Evolutionary conservation across 2,797 vertebrate species (phyloP).

Genomic region (Coreius guichenoti): DNA sequence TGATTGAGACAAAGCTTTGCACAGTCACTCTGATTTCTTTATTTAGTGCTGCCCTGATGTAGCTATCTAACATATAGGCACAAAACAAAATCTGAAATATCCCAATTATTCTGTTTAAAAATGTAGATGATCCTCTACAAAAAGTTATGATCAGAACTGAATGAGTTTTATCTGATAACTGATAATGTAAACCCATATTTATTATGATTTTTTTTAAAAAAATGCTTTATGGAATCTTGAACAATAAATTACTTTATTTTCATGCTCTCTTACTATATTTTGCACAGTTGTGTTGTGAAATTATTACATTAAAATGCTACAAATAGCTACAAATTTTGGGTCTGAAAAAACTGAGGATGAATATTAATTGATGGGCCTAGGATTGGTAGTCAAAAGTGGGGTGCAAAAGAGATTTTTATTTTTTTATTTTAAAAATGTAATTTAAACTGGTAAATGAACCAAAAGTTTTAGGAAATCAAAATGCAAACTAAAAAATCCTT

Average conservation of each 20-base stretch:
- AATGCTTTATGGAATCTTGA: neutral
- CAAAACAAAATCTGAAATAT: neutral
- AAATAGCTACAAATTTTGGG: neutral
- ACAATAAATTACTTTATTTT: conserved; percentile 2
- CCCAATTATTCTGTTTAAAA: neutral
- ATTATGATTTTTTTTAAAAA: neutral
- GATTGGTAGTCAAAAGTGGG: neutral
- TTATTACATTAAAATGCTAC: neutral
- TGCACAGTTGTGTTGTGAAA: neutral
- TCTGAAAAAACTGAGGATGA: neutral
- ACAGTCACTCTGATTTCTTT: neutral
- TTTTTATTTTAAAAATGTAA: too few species aligned
- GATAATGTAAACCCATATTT: neutral
- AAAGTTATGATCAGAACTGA: neutral
- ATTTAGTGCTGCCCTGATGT: neutral
- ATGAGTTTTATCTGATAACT: neutral
- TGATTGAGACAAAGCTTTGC: conserved; percentile 2
- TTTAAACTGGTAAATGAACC: neutral
- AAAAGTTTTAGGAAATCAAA: neutral
- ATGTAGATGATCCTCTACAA: neutral
- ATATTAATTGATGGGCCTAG: neutral
- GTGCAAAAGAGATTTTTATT: neutral
- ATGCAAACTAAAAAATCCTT: too few species aligned
- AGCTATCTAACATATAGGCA: neutral
- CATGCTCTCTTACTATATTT: neutral